Conservation (phyloP, 35 echinoderm and acorn worm genomes). For the Apostichopus japonicus region DNA sequence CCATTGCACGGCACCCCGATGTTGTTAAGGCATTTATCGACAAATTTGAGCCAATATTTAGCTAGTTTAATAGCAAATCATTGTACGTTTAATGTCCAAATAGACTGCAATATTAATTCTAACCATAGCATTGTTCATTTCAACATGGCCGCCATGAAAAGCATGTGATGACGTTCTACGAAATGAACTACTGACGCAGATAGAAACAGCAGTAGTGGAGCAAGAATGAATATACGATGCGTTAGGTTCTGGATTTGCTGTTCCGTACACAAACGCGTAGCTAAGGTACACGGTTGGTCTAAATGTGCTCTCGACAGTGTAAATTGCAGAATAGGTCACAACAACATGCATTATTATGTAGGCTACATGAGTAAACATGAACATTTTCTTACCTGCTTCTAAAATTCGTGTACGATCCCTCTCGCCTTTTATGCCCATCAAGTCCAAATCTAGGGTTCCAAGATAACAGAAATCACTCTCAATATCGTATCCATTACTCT, state of each 20-base stretch:
- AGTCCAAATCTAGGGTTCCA: conserved; percentile 49
- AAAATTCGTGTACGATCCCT: conserved; percentile 59
- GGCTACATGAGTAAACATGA: conserved; percentile 14
- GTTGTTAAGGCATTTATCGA: background rate
- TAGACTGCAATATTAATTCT: conserved; percentile 56
- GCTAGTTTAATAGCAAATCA: conserved; percentile 3
- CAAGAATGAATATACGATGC: background rate
- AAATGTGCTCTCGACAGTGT: conserved; percentile 16
- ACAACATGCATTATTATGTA: conserved; percentile 44
- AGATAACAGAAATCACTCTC: conserved; percentile 63
- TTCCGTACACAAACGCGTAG: conserved; percentile 37
- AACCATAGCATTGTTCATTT: conserved; percentile 52
- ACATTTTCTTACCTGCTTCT: conserved; percentile 69
- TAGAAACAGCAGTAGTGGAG: conserved; percentile 36
- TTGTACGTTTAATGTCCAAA: conserved; percentile 33
- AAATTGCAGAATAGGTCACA: conserved; percentile 39
- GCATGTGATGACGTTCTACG: conserved; percentile 63
- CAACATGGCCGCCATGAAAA: conserved; percentile 67
- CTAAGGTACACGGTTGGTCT: conserved; percentile 31
- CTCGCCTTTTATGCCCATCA: conserved; percentile 59
- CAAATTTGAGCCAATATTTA: background rate
- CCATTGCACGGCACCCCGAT: background rate
- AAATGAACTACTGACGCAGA: conserved; percentile 60
- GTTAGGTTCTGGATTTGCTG: conserved; percentile 2
- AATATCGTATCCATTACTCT: conserved; percentile 69